A percentile compares a stretch with the other conserved stretches of the same genome.
Evolutionary conservation across 2,797 vertebrate species (phyloP).

Genomic region (Simalia tracyae): DNA sequence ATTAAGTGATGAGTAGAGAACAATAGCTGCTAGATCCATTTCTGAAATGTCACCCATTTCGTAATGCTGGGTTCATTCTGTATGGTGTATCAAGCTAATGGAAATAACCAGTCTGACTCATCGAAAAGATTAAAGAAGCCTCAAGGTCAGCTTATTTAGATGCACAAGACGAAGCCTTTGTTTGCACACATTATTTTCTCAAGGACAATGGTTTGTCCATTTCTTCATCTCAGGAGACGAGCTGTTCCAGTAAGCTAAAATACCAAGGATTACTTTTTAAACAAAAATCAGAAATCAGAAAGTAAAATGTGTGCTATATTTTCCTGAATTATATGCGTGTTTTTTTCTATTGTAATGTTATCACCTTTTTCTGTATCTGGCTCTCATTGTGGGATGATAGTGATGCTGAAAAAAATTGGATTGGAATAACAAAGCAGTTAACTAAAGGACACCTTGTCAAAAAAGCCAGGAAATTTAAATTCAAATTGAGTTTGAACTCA

Average conservation of each 20-base stretch:
- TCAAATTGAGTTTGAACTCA: background rate
- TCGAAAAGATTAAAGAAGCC: background rate
- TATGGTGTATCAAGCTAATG: background rate
- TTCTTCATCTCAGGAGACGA: background rate
- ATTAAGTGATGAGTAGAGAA: background rate
- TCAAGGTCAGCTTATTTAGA: background rate
- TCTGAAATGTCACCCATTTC: background rate
- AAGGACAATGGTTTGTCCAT: background rate
- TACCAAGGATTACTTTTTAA: background rate
- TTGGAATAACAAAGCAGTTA: background rate
- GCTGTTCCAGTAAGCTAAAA: background rate
- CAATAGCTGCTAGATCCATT: background rate
- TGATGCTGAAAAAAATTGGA: background rate
- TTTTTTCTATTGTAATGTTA: background rate
- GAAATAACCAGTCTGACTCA: slow-evolving; percentile 6
- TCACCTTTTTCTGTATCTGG: background rate
- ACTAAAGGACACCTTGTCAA: background rate
- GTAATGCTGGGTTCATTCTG: background rate
- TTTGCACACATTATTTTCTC: background rate
- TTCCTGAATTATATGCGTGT: background rate
- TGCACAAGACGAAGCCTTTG: background rate
- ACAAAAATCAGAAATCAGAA: background rate
- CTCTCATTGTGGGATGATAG: background rate
- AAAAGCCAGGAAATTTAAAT: background rate
- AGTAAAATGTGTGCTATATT: background rate